A percentile compares a stretch with the other conserved stretches of the same genome.
Conservation (phyloP, 2,113 vertebrate genomes). For the Chamaea fasciata region DNA sequence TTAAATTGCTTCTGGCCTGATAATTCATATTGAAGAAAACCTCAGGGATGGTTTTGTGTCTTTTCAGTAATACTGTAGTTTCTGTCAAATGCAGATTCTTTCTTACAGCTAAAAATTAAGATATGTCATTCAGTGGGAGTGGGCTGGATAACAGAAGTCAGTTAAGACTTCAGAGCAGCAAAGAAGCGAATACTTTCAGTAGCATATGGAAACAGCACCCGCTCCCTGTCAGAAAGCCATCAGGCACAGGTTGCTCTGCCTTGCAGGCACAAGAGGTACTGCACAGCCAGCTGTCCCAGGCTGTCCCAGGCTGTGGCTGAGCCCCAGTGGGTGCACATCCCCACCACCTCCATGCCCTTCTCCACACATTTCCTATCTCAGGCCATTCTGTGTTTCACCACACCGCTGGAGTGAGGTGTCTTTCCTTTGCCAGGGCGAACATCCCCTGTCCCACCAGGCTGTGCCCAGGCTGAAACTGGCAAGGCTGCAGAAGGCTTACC, state of each 20-base stretch:
- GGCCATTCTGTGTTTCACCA: background rate
- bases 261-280: background rate
- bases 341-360: background rate
- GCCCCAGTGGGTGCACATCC: background rate
- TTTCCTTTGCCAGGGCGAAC: background rate
- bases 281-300: background rate
- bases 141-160: background rate
- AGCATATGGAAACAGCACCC: background rate
- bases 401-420: rapidly evolving
- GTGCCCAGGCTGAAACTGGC: no score
- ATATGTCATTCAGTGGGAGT: background rate
- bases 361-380: background rate
- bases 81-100: background rate
- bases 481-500: background rate
- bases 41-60: background rate
- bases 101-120: background rate
- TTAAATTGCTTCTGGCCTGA: background rate
- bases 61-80: background rate
- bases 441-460: background rate
- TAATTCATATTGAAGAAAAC: background rate
- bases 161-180: background rate
- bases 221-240: background rate
- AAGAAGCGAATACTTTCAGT: background rate
- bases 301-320: background rate
- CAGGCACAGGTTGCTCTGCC: background rate